These are phyloP conservation scores for Crotalus viridis DNA, from an alignment of 2,113 vertebrate genomes.

Conservation along the genomic window DNA sequence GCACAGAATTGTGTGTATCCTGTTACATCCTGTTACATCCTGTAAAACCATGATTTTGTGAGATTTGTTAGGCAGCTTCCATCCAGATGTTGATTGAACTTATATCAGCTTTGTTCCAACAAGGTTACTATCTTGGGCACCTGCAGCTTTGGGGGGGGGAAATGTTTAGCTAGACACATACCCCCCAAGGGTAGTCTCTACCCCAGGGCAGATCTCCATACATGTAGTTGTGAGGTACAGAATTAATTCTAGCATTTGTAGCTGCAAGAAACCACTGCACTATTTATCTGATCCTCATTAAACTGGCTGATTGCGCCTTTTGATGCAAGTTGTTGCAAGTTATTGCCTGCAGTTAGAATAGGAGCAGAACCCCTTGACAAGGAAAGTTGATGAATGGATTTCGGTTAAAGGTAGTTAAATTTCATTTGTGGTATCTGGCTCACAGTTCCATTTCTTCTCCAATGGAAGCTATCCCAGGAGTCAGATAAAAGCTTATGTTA, in stretches of 20 bases:
- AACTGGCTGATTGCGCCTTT: background rate
- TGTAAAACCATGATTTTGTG: background rate
- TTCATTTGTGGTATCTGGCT: background rate
- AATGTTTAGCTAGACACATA: background rate
- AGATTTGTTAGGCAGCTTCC: background rate
- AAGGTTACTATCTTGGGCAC: background rate
- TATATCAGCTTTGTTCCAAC: background rate
- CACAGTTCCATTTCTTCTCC: background rate
- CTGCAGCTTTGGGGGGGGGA: background rate
- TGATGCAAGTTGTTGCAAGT: background rate
- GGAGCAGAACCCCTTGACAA: background rate
- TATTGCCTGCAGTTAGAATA: background rate
- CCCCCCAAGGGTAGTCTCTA: background rate
- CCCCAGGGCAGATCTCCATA: background rate
- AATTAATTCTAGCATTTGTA: background rate
- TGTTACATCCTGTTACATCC: background rate
- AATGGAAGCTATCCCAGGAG: background rate
- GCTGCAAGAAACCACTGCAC: background rate
- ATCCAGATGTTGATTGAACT: background rate
- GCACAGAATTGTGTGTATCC: background rate
- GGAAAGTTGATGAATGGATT: background rate
- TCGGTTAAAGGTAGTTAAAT: background rate
- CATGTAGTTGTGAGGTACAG: background rate
- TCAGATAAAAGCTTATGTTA: background rate
- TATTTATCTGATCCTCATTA: background rate